These are phyloP conservation scores for Naso thynnoides DNA, from an alignment of 2,797 vertebrate species.

Conservation along the genomic window DNA sequence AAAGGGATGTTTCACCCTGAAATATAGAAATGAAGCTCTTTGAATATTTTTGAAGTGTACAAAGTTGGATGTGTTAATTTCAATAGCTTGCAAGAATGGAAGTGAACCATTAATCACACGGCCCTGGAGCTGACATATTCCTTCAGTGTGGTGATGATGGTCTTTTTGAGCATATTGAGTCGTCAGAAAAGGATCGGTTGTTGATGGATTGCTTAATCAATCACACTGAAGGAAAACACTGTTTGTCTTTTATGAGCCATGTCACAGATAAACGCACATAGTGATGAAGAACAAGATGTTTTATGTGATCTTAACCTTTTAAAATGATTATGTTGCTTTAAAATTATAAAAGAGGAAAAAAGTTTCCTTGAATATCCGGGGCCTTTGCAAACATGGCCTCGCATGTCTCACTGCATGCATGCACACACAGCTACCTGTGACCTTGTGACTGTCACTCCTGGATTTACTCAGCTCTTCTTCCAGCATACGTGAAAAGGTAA, in stretches of 20 bases:
- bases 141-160: not conserved
- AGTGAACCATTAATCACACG: slow-evolving; percentile 10
- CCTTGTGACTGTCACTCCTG: too few species aligned
- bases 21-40: slow-evolving; percentile 9
- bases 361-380: not conserved
- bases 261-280: not conserved
- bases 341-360: not conserved
- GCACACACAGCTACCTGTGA: not conserved
- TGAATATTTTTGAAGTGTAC: not conserved
- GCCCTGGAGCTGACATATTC: not conserved
- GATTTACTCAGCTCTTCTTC: not conserved
- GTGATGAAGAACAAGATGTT: not conserved
- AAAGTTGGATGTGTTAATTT: slow-evolving; percentile 10
- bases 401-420: not conserved
- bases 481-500: not conserved
- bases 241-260: not conserved
- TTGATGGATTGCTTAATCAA: not conserved
- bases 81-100: not conserved
- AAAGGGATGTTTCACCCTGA: slow-evolving; percentile 34
- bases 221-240: not conserved
- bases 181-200: not conserved
- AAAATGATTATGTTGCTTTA: not conserved
- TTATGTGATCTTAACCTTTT: not conserved
- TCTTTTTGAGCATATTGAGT: not conserved
- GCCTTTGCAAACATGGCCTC: not conserved